These are phyloP conservation scores for Lasioglossum figueresi DNA, from an alignment of 2,888 invertebrate genomes.

Conservation along the genomic window DNA sequence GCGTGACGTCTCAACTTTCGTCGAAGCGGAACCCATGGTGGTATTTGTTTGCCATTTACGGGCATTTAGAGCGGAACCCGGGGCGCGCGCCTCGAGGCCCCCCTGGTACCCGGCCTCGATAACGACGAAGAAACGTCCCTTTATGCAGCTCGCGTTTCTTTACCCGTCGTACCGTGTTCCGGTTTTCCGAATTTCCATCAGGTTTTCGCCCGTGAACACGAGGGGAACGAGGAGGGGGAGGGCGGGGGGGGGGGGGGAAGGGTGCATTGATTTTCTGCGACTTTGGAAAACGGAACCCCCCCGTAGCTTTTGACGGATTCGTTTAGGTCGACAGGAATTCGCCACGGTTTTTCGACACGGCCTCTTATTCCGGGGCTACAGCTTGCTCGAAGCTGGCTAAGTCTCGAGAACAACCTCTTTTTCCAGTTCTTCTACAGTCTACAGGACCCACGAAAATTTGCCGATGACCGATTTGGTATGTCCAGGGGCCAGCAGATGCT, in stretches of 20 bases:
- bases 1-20: slow-evolving; percentile 76
- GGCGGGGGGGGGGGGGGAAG: background rate
- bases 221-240: background rate
- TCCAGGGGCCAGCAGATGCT: slow-evolving; percentile 47
- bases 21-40: slow-evolving; percentile 69
- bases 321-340: slow-evolving; percentile 80
- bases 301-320: slow-evolving; percentile 77
- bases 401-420: slow-evolving; percentile 37
- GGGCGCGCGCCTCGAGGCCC: slow-evolving; percentile 65
- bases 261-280: slow-evolving; percentile 40
- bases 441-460: background rate
- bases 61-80: slow-evolving; percentile 75
- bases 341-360: slow-evolving; percentile 78
- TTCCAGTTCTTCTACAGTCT: slow-evolving; percentile 11
- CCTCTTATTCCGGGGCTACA: slow-evolving; percentile 51
- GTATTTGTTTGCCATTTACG: slow-evolving; percentile 78
- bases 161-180: background rate
- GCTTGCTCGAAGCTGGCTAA: slow-evolving; percentile 7
- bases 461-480: slow-evolving; percentile 2
- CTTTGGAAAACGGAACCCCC: slow-evolving; percentile 37
- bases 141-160: background rate
- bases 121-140: slow-evolving; percentile 46
- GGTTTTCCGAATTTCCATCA: slow-evolving; percentile 50
- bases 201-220: slow-evolving; percentile 9
- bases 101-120: slow-evolving; percentile 48